Conservation (phyloP, 2,797 vertebrate genomes). For the Xerus rutilus region DNA sequence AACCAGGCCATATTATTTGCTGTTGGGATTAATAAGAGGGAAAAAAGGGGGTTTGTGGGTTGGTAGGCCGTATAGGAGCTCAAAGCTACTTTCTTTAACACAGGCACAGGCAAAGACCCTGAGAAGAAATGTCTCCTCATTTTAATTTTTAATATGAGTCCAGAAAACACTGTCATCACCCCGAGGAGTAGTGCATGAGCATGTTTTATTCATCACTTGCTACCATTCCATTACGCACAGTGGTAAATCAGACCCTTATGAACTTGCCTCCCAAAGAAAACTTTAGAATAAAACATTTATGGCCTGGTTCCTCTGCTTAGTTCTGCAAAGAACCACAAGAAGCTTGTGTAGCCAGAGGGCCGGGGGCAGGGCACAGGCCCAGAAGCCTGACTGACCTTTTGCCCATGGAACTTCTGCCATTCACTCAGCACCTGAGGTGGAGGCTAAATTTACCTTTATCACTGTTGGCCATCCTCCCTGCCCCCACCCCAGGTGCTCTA, state of each 20-base stretch:
- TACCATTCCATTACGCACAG: not conserved
- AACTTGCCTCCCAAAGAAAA: constrained; percentile 50
- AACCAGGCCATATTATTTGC: not conserved
- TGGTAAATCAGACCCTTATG: not conserved
- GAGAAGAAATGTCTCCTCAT: constrained; percentile 34
- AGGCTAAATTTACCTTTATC: accelerated
- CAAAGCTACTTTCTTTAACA: not conserved
- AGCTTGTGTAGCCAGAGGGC: not conserved
- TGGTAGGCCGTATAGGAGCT: not conserved
- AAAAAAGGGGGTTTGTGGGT: not conserved
- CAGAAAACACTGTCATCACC: constrained; percentile 57
- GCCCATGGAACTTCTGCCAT: accelerated
- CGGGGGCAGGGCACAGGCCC: not conserved
- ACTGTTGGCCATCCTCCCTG: not conserved
- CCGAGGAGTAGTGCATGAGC: not conserved
- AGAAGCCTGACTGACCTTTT: not conserved
- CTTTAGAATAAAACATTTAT: constrained; percentile 30
- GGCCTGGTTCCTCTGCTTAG: not conserved
- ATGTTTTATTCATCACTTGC: constrained; percentile 49
- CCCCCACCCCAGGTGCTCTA: not conserved
- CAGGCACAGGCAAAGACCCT: not conserved
- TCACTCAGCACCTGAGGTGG: not conserved
- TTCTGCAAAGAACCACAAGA: not conserved
- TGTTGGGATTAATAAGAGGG: not conserved
- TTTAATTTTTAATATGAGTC: constrained; percentile 68